Evolutionary conservation across 2,888 invertebrate species (phyloP).

Genomic region (Tetanocera ferruginea): DNA sequence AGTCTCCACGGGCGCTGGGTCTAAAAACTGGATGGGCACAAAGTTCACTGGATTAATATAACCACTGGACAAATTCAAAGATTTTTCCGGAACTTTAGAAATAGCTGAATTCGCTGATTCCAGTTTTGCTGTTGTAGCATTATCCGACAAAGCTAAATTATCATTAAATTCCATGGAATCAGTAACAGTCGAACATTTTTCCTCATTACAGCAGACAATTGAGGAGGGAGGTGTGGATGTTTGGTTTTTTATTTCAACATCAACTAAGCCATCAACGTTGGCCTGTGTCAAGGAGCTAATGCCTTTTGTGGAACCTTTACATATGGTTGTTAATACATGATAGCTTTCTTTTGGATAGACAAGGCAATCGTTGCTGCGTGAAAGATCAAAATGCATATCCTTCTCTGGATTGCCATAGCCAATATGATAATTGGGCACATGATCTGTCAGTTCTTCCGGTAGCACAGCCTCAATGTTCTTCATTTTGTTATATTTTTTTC

Average conservation of each 20-base stretch:
- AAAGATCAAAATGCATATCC: constrained; percentile 46
- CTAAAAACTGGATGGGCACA: neutral
- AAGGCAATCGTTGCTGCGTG: constrained; percentile 49
- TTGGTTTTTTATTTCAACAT: neutral
- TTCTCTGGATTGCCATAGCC: constrained; percentile 50
- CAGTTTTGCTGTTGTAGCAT: constrained; percentile 39
- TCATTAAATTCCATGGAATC: constrained; percentile 55
- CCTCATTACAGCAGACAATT: constrained; percentile 35
- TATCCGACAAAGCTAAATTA: constrained; percentile 48
- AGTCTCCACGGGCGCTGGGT: neutral
- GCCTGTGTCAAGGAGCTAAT: neutral
- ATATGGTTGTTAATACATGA: constrained; percentile 47
- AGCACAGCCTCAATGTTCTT: constrained; percentile 58
- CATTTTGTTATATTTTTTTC: constrained; percentile 58
- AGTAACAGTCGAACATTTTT: constrained; percentile 48
- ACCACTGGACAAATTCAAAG: neutral
- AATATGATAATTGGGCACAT: constrained; percentile 49
- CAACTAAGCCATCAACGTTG: neutral
- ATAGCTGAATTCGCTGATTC: neutral
- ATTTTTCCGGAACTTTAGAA: neutral
- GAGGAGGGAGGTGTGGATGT: neutral
- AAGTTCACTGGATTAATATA: constrained; percentile 4
- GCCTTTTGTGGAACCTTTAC: constrained; percentile 38
- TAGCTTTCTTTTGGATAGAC: constrained; percentile 50
- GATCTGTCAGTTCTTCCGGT: constrained; percentile 57